A percentile compares a stretch with the other conserved stretches of the same genome.
These are phyloP conservation scores for Macroteleia sp. DNA, from an alignment of 2,888 invertebrate genomes.

Conservation along the genomic window DNA sequence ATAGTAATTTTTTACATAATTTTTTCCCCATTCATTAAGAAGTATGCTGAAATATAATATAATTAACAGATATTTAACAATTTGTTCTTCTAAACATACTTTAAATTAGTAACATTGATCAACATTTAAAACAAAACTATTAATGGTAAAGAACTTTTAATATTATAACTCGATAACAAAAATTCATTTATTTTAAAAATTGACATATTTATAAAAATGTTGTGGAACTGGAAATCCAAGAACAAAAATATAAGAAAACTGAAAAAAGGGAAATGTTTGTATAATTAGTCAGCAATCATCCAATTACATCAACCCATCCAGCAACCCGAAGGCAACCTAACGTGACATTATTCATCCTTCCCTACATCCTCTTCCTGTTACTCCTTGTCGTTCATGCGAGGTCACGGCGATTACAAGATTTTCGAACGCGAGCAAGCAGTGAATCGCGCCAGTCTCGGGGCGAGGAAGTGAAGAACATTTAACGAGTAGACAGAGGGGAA, in stretches of 20 bases:
- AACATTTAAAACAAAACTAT: too few relatives aligned
- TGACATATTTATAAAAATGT: too few relatives aligned
- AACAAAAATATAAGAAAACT: neutral
- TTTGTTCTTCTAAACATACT: too few relatives aligned
- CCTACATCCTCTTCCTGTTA: conserved; percentile 59
- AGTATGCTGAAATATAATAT: too few relatives aligned
- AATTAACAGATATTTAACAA: too few relatives aligned
- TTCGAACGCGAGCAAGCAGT: conserved; percentile 9
- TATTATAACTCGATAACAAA: too few relatives aligned
- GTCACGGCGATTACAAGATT: conserved; percentile 48
- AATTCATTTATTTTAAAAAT: too few relatives aligned
- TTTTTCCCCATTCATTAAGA: too few relatives aligned
- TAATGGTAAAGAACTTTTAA: too few relatives aligned
- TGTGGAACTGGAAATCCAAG: too few relatives aligned
- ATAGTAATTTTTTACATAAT: too few relatives aligned
- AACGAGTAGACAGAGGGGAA: neutral
- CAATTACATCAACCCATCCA: conserved; percentile 31
- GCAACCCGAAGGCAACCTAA: conserved; percentile 17
- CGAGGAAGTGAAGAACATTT: conserved; percentile 25
- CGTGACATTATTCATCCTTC: conserved; percentile 58
- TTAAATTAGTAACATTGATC: too few relatives aligned
- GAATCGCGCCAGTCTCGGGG: conserved; percentile 3
- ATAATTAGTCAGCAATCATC: conserved; percentile 22
- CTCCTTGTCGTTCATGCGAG: conserved; percentile 32
- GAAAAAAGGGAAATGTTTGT: neutral